phyloP scores from a whole-genome alignment of 2,888 invertebrate genomes.

The Cosmopolites sordidus region DNA sequence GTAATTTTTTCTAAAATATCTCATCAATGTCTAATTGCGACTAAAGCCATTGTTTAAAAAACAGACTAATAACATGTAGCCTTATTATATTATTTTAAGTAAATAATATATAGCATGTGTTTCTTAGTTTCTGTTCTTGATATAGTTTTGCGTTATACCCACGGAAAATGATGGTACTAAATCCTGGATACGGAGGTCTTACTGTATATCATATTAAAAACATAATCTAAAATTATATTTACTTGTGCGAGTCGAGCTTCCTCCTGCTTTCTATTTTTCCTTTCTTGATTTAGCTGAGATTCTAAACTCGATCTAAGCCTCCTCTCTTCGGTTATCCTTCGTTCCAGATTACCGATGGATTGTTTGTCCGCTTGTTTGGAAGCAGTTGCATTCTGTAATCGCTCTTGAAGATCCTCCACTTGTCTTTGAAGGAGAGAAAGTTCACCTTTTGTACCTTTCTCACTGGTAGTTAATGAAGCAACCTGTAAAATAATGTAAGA shows the following conservation, averaged over 20 bases:
- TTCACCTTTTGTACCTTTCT: slow-evolving; percentile 66
- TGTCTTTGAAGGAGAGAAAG: slow-evolving; percentile 76
- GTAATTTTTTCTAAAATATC: too few species aligned
- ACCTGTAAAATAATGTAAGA: slow-evolving; percentile 47
- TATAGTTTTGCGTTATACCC: too few species aligned
- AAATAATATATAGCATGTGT: too few species aligned
- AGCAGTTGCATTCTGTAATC: slow-evolving; percentile 69
- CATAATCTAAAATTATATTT: too few species aligned
- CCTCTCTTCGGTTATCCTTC: slow-evolving; percentile 80
- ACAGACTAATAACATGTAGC: too few species aligned
- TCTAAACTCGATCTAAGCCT: slow-evolving; percentile 71
- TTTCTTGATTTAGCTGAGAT: slow-evolving; percentile 67
- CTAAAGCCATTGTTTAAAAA: too few species aligned
- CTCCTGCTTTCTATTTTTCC: slow-evolving; percentile 62
- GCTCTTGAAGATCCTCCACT: slow-evolving; percentile 81
- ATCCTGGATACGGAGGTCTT: too few species aligned
- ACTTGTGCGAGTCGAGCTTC: slow-evolving; percentile 48
- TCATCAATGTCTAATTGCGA: too few species aligned
- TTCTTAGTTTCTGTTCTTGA: too few species aligned
- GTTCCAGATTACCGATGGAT: slow-evolving; percentile 69
- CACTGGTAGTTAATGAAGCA: slow-evolving; percentile 59
- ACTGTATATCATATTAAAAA: too few species aligned
- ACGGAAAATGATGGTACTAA: too few species aligned
- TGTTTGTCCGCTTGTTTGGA: slow-evolving; percentile 76
- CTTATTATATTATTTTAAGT: too few species aligned